phyloP scores from a whole-genome alignment of 2,797 vertebrate species.

The Dallia pectoralis region DNA sequence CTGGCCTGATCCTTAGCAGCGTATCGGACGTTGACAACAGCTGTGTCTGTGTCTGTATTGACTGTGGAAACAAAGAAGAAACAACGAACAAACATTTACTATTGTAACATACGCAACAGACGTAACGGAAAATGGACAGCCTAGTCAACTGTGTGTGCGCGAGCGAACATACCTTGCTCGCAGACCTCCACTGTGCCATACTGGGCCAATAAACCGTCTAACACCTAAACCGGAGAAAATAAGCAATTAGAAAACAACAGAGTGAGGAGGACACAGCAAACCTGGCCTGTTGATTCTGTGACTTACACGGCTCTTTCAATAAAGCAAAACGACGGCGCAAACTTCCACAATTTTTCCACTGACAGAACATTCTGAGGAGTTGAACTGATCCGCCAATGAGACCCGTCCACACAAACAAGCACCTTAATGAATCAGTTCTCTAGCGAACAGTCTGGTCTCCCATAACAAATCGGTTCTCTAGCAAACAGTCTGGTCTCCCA shows the following conservation, averaged over 20 bases:
- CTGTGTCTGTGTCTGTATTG: slow-evolving; percentile 98
- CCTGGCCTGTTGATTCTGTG: too few relatives aligned
- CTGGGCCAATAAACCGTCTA: slow-evolving; percentile 94
- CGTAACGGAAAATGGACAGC: not conserved
- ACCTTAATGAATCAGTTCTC: too few relatives aligned
- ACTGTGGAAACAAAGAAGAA: slow-evolving; percentile 71
- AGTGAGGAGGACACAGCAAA: not conserved
- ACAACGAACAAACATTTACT: not conserved
- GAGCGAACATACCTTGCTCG: slow-evolving; percentile 87
- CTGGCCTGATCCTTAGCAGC: slow-evolving; percentile 95
- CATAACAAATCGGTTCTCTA: too few relatives aligned
- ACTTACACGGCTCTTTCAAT: too few relatives aligned
- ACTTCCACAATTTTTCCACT: too few relatives aligned
- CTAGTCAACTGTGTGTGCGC: not conserved
- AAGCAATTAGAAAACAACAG: not conserved
- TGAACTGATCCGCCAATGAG: too few relatives aligned
- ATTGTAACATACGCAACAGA: not conserved
- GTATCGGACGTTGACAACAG: slow-evolving; percentile 97
- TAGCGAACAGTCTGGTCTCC: too few relatives aligned
- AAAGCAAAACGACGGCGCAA: too few relatives aligned
- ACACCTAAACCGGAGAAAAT: slow-evolving; percentile 74
- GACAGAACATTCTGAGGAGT: too few relatives aligned
- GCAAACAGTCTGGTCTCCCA: too few relatives aligned
- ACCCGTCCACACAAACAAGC: too few relatives aligned
- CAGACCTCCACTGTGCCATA: slow-evolving; percentile 98